A percentile compares a stretch with the other conserved stretches of the same genome.
Evolutionary conservation across 92 coral and sea anemone genomes (phyloP).

Genomic region (Meandrina meandrites): DNA sequence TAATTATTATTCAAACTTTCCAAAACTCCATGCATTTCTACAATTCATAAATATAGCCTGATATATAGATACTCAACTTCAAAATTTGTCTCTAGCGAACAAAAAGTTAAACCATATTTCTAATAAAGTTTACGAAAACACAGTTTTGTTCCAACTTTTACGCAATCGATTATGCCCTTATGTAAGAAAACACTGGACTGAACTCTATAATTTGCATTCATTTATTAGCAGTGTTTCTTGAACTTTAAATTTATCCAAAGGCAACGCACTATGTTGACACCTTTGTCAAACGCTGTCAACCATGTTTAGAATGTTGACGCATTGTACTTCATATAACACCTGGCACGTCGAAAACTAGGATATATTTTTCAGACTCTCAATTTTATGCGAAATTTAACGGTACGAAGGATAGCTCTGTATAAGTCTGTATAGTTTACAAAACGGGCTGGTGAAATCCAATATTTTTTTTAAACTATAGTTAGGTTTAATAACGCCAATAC

Average conservation of each 20-base stretch:
- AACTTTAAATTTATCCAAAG: not conserved
- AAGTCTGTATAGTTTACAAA: no score
- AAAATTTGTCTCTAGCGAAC: not conserved
- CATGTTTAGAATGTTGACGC: not conserved
- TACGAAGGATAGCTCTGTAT: no score
- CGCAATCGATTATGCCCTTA: not conserved
- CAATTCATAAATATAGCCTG: no score
- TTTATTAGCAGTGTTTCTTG: not conserved
- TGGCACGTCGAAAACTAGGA: not conserved
- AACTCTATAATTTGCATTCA: not conserved
- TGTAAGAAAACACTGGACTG: not conserved
- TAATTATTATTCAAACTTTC: no score
- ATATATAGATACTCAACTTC: not conserved
- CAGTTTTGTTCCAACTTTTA: not conserved
- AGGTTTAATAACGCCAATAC: no score
- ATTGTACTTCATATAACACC: not conserved
- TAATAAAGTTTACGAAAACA: not conserved
- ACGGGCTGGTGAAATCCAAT: no score
- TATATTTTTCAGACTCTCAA: no score
- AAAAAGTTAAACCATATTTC: not conserved
- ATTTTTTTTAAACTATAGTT: no score
- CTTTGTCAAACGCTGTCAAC: not conserved
- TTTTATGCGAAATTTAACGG: no score
- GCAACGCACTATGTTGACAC: not conserved
- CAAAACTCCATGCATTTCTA: no score